These are phyloP conservation scores for Sebastes hopkinsi DNA, from an alignment of 2,797 vertebrate species.

Conservation along the genomic window DNA sequence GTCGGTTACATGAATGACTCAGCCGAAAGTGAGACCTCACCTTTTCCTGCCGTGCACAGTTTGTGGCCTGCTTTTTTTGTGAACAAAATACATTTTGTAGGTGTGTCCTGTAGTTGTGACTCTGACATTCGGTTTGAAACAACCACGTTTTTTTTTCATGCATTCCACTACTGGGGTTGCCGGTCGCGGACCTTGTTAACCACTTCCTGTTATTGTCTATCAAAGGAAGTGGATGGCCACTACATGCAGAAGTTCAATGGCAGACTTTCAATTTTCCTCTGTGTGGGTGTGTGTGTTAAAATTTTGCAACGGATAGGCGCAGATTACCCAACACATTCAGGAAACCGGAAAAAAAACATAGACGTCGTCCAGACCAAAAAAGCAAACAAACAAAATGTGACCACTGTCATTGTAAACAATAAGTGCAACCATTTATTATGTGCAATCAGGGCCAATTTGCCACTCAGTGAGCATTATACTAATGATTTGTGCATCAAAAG, in stretches of 20 bases:
- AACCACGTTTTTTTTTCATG: slow-evolving; percentile 17
- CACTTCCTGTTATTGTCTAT: slow-evolving; percentile 85
- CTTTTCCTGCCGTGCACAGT: slow-evolving; percentile 49
- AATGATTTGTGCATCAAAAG: slow-evolving; percentile 42
- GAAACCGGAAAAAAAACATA: slow-evolving; percentile 10
- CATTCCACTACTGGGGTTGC: slow-evolving; percentile 59
- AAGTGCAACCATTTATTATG: slow-evolving; percentile 13
- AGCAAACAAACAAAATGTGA: slow-evolving; percentile 21
- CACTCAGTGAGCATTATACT: slow-evolving; percentile 3
- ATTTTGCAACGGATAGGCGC: slow-evolving; percentile 15
- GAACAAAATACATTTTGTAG: slow-evolving; percentile 20
- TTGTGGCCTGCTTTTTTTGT: slow-evolving; percentile 40
- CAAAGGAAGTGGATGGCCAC: slow-evolving; percentile 79
- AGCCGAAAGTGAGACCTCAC: slow-evolving; percentile 24
- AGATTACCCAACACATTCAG: slow-evolving; percentile 15
- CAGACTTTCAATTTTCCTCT: slow-evolving; percentile 66
- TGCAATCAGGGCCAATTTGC: slow-evolving; percentile 12
- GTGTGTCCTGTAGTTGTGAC: slow-evolving; percentile 17
- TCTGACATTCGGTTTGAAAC: slow-evolving; percentile 27
- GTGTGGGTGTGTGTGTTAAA: background rate
- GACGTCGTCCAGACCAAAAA: background rate
- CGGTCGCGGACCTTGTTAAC: slow-evolving; percentile 75
- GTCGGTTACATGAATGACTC: background rate
- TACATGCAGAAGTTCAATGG: slow-evolving; percentile 70
- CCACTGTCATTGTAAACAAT: slow-evolving; percentile 11